Conservation (phyloP, 2,113 vertebrate genomes). For the Phocoena sinus region DNA sequence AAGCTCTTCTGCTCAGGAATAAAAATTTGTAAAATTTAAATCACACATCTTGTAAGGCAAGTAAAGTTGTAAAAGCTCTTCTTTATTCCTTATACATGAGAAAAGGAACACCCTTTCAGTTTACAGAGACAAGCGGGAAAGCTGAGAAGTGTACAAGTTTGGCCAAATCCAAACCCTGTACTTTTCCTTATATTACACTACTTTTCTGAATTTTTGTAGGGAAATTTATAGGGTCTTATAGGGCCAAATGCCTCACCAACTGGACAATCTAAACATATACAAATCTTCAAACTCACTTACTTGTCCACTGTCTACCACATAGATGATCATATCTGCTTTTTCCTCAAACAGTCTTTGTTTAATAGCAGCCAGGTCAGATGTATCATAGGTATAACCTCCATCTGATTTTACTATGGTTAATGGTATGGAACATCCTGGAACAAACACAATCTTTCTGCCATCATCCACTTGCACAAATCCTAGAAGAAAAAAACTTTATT, state of each 20-base stretch:
- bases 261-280: background rate
- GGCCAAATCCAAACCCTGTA: background rate
- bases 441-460: conserved; percentile 92
- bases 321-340: conserved; percentile 91
- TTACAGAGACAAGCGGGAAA: background rate
- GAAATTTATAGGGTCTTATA: background rate
- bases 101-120: background rate
- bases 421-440: conserved; percentile 88
- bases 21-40: background rate
- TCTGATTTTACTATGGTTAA: conserved; percentile 95
- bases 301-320: conserved; percentile 96
- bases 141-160: background rate
- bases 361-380: conserved; percentile 94
- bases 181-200: background rate
- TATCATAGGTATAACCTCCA: conserved; percentile 96
- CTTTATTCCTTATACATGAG: background rate
- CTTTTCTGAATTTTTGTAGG: background rate
- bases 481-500: conserved; percentile 60
- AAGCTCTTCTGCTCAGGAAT: background rate
- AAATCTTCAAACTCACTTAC: conserved; percentile 74
- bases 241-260: background rate
- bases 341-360: conserved; percentile 88
- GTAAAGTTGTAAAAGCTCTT: background rate
- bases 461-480: conserved; percentile 92
- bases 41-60: background rate